phyloP scores from a whole-genome alignment of 2,797 vertebrate genomes.

The Brachyrhaphis roseni region DNA sequence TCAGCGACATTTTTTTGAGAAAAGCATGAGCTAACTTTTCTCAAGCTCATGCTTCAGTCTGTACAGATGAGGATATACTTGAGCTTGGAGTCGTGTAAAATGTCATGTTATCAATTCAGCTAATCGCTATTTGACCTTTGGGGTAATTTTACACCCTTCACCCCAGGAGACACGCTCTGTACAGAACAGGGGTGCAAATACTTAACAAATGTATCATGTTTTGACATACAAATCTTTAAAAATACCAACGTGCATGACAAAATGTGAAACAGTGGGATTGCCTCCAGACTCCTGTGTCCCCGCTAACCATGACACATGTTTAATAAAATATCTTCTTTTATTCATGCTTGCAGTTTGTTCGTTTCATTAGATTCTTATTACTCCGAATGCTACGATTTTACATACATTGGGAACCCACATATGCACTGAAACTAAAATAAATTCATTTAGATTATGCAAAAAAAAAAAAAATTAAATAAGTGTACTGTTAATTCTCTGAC shows the following conservation, averaged over 20 bases:
- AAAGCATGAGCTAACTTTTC: background rate
- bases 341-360: background rate
- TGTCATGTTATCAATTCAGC: background rate
- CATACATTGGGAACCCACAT: background rate
- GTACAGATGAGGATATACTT: background rate
- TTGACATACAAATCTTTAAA: background rate
- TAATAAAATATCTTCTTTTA: background rate
- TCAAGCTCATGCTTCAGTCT: background rate
- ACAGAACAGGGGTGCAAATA: background rate
- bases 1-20: no score
- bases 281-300: background rate
- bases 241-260: background rate
- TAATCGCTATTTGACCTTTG: background rate
- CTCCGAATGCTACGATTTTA: background rate
- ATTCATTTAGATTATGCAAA: background rate
- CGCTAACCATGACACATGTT: background rate
- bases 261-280: background rate
- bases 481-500: background rate
- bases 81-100: background rate
- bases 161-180: background rate
- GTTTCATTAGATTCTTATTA: background rate
- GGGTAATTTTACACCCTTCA: background rate
- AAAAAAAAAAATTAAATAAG: background rate
- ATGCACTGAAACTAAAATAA: background rate
- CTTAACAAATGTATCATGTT: background rate